Conservation (phyloP, 2,888 invertebrate genomes). For the Diaperis boleti region DNA sequence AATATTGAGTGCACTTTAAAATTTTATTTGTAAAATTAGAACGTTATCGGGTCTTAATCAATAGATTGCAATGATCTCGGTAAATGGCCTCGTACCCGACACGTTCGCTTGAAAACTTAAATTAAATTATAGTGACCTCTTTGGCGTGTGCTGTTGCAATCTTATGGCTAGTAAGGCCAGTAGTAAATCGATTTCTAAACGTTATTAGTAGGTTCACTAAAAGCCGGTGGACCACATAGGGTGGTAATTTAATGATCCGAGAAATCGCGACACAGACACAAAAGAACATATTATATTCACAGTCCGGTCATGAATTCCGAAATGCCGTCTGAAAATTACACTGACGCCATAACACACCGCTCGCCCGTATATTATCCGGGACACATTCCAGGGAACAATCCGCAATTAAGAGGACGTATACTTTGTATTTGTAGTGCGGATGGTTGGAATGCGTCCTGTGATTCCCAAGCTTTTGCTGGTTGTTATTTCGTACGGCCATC, state of each 20-base stretch:
- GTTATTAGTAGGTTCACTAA: conserved; percentile 48
- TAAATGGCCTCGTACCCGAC: conserved; percentile 13
- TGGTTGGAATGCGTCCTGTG: conserved; percentile 34
- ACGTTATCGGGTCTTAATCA: conserved; percentile 18
- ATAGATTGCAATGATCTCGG: conserved; percentile 6
- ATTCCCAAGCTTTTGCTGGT: conserved; percentile 22
- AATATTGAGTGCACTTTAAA: conserved; percentile 7
- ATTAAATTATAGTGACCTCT: conserved; percentile 40
- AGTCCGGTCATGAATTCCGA: conserved; percentile 51
- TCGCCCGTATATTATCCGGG: conserved; percentile 36
- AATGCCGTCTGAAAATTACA: conserved; percentile 52
- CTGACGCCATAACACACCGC: conserved; percentile 43
- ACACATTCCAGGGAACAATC: conserved; percentile 38
- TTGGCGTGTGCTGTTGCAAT: conserved; percentile 25
- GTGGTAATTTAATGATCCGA: conserved; percentile 56
- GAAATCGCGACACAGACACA: conserved; percentile 56
- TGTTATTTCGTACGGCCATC: conserved; percentile 35
- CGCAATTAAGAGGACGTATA: conserved; percentile 39
- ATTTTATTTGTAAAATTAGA: conserved; percentile 17
- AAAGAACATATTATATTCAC: conserved; percentile 56
- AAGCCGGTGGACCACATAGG: conserved; percentile 48
- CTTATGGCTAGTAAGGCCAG: conserved; percentile 26
- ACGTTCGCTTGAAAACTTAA: conserved; percentile 28
- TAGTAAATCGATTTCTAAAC: conserved; percentile 39
- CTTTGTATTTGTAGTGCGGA: conserved; percentile 36